These are phyloP conservation scores for Penaeus chinensis DNA, from an alignment of 1,140 invertebrate species.

Conservation along the genomic window DNA sequence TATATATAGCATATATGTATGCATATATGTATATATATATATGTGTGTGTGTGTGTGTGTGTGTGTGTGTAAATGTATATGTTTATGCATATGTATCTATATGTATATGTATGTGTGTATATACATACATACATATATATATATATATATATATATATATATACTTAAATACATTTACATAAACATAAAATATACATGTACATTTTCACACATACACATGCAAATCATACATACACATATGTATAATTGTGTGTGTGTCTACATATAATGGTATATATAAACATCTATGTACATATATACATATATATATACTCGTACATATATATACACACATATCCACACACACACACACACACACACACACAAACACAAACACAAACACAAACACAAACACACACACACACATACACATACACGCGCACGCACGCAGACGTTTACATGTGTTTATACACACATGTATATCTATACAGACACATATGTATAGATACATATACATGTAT, in stretches of 20 bases:
- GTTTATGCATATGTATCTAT: neutral
- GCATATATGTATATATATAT: no score
- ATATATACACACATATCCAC: neutral
- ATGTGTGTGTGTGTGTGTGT: neutral
- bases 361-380: neutral
- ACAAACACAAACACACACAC: no score
- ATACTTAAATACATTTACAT: conserved; percentile 26
- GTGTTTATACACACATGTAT: neutral
- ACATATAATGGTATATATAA: no score
- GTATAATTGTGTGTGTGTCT: no score
- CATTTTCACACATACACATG: neutral
- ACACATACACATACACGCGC: no score
- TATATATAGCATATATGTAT: no score
- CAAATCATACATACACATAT: no score
- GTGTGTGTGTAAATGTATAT: neutral
- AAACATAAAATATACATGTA: neutral
- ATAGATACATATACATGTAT: no score
- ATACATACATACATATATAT: conserved; percentile 20
- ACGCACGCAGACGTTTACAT: no score
- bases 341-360: neutral
- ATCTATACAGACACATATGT: neutral
- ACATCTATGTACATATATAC: neutral
- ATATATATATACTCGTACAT: neutral
- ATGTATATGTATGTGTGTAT: neutral
- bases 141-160: conserved; percentile 35